These are phyloP conservation scores for Pristionchus entomophagus DNA, from an alignment of 2,888 invertebrate species.

Conservation along the genomic window DNA sequence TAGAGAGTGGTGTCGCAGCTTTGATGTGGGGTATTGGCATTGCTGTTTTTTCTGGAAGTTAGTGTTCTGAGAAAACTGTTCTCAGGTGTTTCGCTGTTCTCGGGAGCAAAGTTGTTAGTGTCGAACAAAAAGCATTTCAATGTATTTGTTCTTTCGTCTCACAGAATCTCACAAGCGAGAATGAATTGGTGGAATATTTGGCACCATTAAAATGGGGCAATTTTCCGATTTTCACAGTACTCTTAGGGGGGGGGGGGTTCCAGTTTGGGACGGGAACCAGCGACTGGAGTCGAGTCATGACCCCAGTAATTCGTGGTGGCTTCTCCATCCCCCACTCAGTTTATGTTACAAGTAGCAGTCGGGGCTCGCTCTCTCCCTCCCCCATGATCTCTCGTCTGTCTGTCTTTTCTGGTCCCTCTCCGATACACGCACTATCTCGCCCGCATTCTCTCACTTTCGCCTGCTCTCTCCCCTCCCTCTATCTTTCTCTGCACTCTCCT, in stretches of 20 bases:
- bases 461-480: background rate
- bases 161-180: too few relatives aligned
- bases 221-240: background rate
- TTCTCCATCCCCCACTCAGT: constrained; percentile 6
- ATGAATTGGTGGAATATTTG: too few relatives aligned
- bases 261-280: background rate
- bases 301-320: constrained; percentile 22
- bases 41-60: too few relatives aligned
- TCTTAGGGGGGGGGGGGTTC: background rate
- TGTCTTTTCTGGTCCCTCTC: background rate
- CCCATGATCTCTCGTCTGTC: background rate
- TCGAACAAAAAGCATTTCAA: too few relatives aligned
- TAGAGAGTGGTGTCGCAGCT: background rate
- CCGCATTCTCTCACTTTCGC: background rate
- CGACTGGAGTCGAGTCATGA: constrained; percentile 7
- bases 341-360: constrained; percentile 39
- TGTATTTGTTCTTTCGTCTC: background rate
- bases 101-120: too few relatives aligned
- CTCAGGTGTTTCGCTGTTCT: too few relatives aligned
- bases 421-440: background rate
- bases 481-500: background rate
- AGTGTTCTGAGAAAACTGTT: too few relatives aligned
- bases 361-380: background rate
- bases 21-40: background rate
- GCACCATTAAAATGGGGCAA: too few relatives aligned